Base-by-base conservation (phyloP, 2,797 vertebrate species). In the Esox masquinongy region DNA sequence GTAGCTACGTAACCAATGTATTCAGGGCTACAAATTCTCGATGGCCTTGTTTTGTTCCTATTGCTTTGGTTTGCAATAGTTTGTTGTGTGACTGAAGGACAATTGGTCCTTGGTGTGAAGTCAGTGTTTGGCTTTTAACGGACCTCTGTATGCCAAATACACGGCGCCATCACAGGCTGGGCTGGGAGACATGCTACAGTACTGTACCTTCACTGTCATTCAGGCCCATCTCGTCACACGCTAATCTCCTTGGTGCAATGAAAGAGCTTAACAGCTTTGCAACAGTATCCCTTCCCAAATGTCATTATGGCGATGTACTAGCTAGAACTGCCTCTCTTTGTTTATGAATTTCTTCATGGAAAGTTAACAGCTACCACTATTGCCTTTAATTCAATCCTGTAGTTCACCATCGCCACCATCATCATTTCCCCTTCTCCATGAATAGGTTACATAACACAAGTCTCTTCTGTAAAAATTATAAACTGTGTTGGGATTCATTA, bases 201-300 rank as follows among this genome's bases (percentile, higher is more conserved):
- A n/a, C 53, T 59, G 34, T 92, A 94, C 92, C 92, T 93, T 92
- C 92, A 74, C 92, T 89, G 91, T 93, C 92, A 90, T 89, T 93
- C 90, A 91, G 90, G 90, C 83, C 87, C 91, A 93, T 93, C 93
- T 93, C 87, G 92, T 93, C 88, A 87, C 83, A 88, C 70, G 87
- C 92, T 94, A 94, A 94, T 94, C 94, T 94, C 92, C 92, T 93
- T 91, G 90, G 90, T 91, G 89, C 90, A 82, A 92, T 92, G 91
- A 91, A 93, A 92, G 92, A 92, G 94, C 93, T 94, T 93, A 94
- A 92, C 91, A 88, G 92, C 93, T 94, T 94, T 94, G 92, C 92
- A 89, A 92, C 89, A 82, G 86, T 88, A 92, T 92, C 92, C 91
- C 90, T 80, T 91, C 93, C 93, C 93, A 92, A 92, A 94, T 90